Percentiles rank a stretch among this genome's conserved stretches.
Evolutionary conservation across 2,888 invertebrate species (phyloP).

Genomic region (Scotopteryx bipunctaria): DNA sequence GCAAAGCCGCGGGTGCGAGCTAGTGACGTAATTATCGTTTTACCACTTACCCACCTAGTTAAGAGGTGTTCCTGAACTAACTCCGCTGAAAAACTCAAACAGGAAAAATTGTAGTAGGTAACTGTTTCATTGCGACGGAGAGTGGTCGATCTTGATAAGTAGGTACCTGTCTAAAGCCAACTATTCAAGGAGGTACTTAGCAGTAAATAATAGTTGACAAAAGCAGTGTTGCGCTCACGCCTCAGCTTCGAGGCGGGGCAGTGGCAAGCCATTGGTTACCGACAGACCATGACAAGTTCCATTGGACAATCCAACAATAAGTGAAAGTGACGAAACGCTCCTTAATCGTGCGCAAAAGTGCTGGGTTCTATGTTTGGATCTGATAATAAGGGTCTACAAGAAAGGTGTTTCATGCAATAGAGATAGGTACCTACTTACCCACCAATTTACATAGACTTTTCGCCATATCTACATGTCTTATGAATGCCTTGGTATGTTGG

Average conservation of each 20-base stretch:
- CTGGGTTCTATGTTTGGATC: constrained; percentile 46
- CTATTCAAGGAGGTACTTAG: constrained; percentile 12
- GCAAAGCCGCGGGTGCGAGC: no score
- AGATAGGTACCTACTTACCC: neutral
- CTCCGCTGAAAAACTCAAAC: no score
- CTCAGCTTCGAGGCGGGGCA: constrained; percentile 75
- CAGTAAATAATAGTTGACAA: constrained; percentile 28
- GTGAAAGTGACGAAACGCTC: constrained; percentile 75
- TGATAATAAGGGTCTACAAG: constrained; percentile 34
- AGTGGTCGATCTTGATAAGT: neutral
- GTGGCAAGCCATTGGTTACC: constrained; percentile 73
- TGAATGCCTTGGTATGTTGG: no score
- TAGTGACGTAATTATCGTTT: no score
- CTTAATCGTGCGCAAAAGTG: constrained; percentile 61
- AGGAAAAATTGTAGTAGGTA: no score
- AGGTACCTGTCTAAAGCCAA: neutral
- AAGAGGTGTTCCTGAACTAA: neutral
- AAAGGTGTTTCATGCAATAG: neutral
- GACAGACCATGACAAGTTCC: constrained; percentile 76
- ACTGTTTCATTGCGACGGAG: neutral
- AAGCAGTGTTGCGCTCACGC: constrained; percentile 65
- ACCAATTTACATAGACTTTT: no score
- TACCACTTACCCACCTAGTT: no score
- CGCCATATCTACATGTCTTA: no score
- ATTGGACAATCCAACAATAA: constrained; percentile 75